phyloP scores from a whole-genome alignment of 2,797 vertebrate species.

The Monodelphis domestica region DNA sequence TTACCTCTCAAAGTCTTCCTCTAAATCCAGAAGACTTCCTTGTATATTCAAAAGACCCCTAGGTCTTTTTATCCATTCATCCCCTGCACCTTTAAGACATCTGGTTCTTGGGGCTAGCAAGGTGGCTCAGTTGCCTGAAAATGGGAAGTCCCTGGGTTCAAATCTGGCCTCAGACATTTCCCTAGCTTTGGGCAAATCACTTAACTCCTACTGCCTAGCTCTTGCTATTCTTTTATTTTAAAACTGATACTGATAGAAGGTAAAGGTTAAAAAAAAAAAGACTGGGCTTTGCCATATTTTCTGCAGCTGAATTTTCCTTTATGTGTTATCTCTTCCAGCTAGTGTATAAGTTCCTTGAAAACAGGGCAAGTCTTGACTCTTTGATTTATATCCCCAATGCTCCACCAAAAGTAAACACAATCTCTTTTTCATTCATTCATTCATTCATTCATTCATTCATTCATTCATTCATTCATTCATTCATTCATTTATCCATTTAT shows the following conservation, averaged over 20 bases:
- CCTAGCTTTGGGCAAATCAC: too few relatives aligned
- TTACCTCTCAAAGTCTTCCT: background rate
- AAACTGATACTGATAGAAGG: too few relatives aligned
- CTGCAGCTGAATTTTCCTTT: background rate
- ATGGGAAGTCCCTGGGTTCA: too few relatives aligned
- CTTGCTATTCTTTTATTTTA: too few relatives aligned
- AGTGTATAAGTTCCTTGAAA: background rate
- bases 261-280: too few relatives aligned
- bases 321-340: background rate
- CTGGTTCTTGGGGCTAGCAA: too few relatives aligned
- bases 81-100: background rate
- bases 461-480: too few relatives aligned
- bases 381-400: background rate
- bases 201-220: too few relatives aligned
- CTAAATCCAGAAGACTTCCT: background rate
- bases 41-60: background rate
- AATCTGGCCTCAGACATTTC: too few relatives aligned
- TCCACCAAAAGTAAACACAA: background rate
- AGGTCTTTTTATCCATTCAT: background rate
- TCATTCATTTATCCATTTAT: background rate
- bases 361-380: background rate
- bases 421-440: background rate
- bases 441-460: background rate
- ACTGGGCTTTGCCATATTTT: background rate
- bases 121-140: too few relatives aligned